Base-by-base conservation (phyloP, 2,797 vertebrate species). In the Rhincodon typus region DNA sequence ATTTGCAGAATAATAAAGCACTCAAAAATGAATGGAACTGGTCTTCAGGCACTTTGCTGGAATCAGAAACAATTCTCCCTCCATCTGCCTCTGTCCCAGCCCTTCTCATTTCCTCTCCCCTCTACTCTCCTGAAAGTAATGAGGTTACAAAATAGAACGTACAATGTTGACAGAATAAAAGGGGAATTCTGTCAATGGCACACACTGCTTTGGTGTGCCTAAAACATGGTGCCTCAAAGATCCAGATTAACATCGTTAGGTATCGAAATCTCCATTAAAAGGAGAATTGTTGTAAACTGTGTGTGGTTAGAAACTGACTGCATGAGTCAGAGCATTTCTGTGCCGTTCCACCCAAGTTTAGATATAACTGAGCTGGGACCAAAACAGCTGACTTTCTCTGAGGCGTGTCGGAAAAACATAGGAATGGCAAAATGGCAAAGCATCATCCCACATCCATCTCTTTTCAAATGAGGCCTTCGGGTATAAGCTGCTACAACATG, bases 381-480 rank as follows among this genome's bases (percentile, higher is more conserved):
- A 38, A 91, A 62, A 34, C 34, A 66, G 57, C 88, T 38, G 82
- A 84, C 38, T 25, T 42, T 84, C 82, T 84, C 13, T 38, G 57
- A 66, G 66, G 34, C 6, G 5, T 66, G 88, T 30, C 5, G 21
- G 53, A n/a, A 62, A 38, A 66, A 91, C 67, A 91, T 38, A 62
- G 88, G 66, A 91, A 91, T 62, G 34, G 87, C 62, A 67, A 67
- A 67, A 67, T 93, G 57, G 90, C 62, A 93, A 69, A 69, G 90
- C 66, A 93, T 42, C 90, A 23, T 93, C 66, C 38, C 90, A 93
- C 90, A 69, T 93, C 66, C 90, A 69, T 42, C 90, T 93, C 23
- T n/a, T 69, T 12, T 38, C 19, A 69, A 69, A n/a, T 1, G 19
- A 42, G n/a, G 66, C 66, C 21, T 17, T 93, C 10, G 62, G 19